Conservation (phyloP, 2,113 vertebrate species). For the Nibea coibor region DNA sequence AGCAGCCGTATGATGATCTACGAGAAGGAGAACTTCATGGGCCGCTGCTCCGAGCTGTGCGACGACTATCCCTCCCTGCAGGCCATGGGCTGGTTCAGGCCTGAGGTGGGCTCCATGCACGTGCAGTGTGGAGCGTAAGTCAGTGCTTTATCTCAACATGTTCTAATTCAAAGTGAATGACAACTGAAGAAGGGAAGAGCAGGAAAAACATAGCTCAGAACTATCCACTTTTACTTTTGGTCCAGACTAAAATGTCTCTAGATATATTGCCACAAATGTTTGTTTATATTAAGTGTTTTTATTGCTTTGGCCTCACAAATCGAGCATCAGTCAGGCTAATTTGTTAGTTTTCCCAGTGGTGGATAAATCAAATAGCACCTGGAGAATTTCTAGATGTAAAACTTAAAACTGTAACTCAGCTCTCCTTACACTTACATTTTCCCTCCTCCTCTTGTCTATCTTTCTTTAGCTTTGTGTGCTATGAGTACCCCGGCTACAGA, state of each 20-base stretch:
- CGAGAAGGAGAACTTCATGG: slow-evolving; percentile 84
- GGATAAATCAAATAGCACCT: background rate
- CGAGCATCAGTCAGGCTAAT: background rate
- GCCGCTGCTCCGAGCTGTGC: slow-evolving; percentile 76
- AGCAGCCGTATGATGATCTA: slow-evolving; percentile 83
- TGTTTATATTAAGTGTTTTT: background rate
- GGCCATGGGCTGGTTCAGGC: slow-evolving; percentile 82
- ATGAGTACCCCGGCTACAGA: slow-evolving; percentile 82
- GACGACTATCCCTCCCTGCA: slow-evolving; percentile 86
- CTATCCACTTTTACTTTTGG: no score
- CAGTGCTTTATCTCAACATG: background rate
- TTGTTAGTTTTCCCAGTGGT: background rate
- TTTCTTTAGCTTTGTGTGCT: slow-evolving; percentile 81
- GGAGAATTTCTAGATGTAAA: background rate
- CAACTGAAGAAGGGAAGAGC: background rate
- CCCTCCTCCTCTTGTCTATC: background rate
- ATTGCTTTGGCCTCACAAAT: background rate
- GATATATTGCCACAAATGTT: no score
- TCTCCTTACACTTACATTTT: background rate
- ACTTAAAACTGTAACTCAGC: background rate
- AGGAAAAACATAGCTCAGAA: background rate
- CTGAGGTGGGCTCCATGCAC: slow-evolving; percentile 84
- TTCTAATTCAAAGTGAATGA: background rate
- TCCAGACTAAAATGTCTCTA: no score
- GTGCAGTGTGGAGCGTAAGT: slow-evolving; percentile 86